Percentiles rank a stretch among this genome's conserved stretches.
These are phyloP conservation scores for Taxidea taxus DNA, from an alignment of 2,113 vertebrate genomes.

Conservation along the genomic window DNA sequence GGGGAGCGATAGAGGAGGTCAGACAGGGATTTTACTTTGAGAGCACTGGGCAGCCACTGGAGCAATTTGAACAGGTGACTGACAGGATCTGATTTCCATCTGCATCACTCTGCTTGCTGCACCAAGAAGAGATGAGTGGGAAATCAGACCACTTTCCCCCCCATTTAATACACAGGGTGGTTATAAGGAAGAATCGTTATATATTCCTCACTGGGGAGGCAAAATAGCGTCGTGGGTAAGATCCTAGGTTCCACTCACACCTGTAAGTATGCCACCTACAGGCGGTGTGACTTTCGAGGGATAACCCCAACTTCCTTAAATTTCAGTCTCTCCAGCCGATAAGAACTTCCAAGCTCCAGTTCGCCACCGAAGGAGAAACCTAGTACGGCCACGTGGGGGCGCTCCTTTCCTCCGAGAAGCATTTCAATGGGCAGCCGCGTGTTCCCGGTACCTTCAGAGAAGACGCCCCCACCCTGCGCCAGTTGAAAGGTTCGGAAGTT, in stretches of 20 bases:
- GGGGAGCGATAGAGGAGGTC: background rate
- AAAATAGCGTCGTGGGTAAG: background rate
- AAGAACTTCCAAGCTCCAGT: background rate
- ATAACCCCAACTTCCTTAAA: background rate
- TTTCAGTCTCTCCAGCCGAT: background rate
- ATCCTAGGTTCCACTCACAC: background rate
- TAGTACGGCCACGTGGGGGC: slow-evolving; percentile 46
- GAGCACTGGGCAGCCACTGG: background rate
- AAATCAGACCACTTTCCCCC: background rate
- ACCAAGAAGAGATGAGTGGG: background rate
- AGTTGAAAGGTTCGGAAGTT: background rate
- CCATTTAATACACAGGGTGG: background rate
- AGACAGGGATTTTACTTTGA: background rate
- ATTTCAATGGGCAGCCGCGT: background rate
- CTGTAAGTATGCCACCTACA: background rate
- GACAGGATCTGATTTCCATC: background rate
- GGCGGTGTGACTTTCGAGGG: background rate
- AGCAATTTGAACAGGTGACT: background rate
- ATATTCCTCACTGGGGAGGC: background rate
- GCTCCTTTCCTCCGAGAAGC: slow-evolving; percentile 27
- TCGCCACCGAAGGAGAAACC: background rate
- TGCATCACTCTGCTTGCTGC: background rate
- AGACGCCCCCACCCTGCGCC: too few relatives aligned
- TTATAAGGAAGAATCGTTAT: background rate
- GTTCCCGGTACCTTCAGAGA: background rate